Conservation (phyloP, 2,113 vertebrate genomes). For the Tyto alba region DNA sequence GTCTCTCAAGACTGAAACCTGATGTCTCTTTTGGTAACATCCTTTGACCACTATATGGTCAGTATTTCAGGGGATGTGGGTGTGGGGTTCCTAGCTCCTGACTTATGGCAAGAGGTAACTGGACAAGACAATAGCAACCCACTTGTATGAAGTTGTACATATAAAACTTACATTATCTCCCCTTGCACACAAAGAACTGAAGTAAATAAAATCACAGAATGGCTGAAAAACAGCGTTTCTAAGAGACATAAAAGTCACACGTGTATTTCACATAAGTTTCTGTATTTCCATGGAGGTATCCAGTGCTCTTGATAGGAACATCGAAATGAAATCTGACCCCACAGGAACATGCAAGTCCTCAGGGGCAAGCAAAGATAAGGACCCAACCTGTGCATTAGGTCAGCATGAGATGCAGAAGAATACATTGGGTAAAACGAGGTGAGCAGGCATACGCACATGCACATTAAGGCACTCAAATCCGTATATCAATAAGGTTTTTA, state of each 20-base stretch:
- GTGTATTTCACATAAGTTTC: neutral
- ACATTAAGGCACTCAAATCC: neutral
- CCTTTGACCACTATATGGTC: neutral
- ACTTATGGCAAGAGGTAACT: neutral
- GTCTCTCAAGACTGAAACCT: neutral
- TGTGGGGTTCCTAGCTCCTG: neutral
- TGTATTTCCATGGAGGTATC: neutral
- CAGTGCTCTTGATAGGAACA: neutral
- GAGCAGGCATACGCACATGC: neutral
- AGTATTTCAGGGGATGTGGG: neutral
- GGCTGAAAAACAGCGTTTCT: neutral
- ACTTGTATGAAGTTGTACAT: neutral
- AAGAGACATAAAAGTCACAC: neutral
- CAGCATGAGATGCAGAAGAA: neutral
- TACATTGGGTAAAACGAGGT: neutral
- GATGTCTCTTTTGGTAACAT: neutral
- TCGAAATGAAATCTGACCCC: neutral
- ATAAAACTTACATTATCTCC: neutral
- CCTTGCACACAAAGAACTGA: neutral
- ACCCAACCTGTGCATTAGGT: neutral
- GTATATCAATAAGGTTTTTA: slow-evolving; percentile 45
- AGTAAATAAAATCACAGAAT: neutral
- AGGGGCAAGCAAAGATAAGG: neutral
- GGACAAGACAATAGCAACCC: neutral
- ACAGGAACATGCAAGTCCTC: neutral